Evolutionary conservation across 2,888 invertebrate species (phyloP).

Genomic region (Reticulitermes lucifugus): DNA sequence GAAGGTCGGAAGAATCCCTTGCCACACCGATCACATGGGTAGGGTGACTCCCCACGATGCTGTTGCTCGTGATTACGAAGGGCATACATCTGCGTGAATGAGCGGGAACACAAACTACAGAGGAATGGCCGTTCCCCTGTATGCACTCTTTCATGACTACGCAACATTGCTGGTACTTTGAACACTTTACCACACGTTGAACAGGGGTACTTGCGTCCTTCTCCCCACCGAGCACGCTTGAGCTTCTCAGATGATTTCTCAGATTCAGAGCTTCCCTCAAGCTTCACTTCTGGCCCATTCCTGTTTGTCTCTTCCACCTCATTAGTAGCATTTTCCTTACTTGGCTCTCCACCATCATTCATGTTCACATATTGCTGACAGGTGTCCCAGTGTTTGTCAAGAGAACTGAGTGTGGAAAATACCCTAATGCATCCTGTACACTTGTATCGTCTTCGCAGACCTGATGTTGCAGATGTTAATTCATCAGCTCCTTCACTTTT

Average conservation of each 20-base stretch:
- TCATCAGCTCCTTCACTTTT: not conserved
- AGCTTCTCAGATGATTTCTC: not conserved
- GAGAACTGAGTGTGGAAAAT: not conserved
- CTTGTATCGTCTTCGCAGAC: not conserved
- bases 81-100: constrained; percentile 29
- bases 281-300: too few relatives aligned
- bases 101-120: constrained; percentile 24
- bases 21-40: constrained; percentile 53
- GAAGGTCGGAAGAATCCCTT: constrained; percentile 56
- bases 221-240: constrained; percentile 24
- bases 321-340: too few relatives aligned
- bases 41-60: constrained; percentile 28
- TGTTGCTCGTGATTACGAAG: constrained; percentile 31
- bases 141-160: constrained; percentile 21
- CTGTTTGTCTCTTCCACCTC: too few relatives aligned
- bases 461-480: not conserved
- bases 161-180: constrained; percentile 17
- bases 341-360: not conserved
- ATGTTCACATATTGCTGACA: not conserved
- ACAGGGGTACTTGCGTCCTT: constrained; percentile 19
- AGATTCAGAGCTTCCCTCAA: too few relatives aligned
- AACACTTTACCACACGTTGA: constrained; percentile 36
- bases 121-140: constrained; percentile 35
- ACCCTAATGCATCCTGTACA: not conserved
- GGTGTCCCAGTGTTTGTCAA: constrained; percentile 6